Base-by-base conservation (phyloP, 92 coral and sea anemone species). In the Bergia sp. region DNA sequence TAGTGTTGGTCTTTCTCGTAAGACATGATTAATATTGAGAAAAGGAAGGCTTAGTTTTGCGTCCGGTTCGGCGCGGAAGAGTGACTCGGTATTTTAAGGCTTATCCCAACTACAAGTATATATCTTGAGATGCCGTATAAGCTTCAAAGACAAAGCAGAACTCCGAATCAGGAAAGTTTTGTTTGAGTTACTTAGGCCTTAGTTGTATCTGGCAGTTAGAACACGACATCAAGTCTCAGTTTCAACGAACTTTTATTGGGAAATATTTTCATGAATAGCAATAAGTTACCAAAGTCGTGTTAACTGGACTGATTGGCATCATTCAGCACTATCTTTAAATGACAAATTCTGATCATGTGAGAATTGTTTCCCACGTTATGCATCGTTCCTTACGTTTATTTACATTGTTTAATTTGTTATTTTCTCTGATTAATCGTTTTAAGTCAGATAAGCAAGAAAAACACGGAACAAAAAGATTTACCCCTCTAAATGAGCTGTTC, bases 41-140 rank as follows among this genome's bases (percentile, higher is more conserved):
- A 73, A 20, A 20, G 69, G 69, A 61, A 61, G 69, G 69, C 69
- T 61, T 61, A 61, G 7, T 61, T 6, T 73, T 37, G 77, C 77
- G 77, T 73, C 77, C 43, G 77, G 77, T 37, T 36, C 20, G 77
- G 77, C 36, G 43, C 43, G 41, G 77, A 73, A 73, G 77, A 36
- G 43, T 23, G 77, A 73, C 5, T 13, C 77, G 20, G 40, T 43
- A 53, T 11, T 36, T 13, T 73, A 8, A 10, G 42, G 77, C 77
- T 73, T 37, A 73, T 36, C 74, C 77, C 20, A 6, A 13, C 40
- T 36, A 61, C 4, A 23, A 61, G 69, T 18, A 13, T 18, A 1
- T 3, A 23, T 61, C 69, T 61, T 20, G 77, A 37, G 16, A 4
- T 20, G 43, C 15, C 43, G 42, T 11, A 37, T 2, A 73, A 11